phyloP scores from a whole-genome alignment of 1,140 invertebrate genomes.

The Zaprionus ghesquierei region DNA sequence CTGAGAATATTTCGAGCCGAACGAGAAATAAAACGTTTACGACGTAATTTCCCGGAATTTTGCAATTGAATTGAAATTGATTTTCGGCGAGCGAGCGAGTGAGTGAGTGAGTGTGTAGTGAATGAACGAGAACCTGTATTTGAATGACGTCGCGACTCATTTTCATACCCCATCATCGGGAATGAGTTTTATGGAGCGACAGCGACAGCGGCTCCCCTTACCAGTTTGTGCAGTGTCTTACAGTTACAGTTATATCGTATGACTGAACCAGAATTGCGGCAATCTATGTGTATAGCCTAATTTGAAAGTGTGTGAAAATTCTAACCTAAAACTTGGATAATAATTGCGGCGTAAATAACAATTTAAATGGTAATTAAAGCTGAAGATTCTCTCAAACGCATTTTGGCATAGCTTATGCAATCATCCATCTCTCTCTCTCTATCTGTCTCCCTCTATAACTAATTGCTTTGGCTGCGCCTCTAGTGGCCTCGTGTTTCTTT shows the following conservation, averaged over 20 bases:
- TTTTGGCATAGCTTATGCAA: not conserved
- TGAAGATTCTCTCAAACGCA: not conserved
- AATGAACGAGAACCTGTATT: slow-evolving; percentile 39
- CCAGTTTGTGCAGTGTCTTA: slow-evolving; percentile 29
- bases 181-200: slow-evolving; percentile 45
- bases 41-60: slow-evolving; percentile 71
- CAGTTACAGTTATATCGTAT: slow-evolving; percentile 29
- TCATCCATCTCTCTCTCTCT: too few relatives aligned
- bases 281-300: slow-evolving; percentile 8
- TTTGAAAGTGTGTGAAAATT: slow-evolving; percentile 4
- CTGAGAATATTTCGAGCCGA: slow-evolving; percentile 40
- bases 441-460: slow-evolving; percentile 4
- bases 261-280: slow-evolving; percentile 19
- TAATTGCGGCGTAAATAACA: not conserved
- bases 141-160: slow-evolving; percentile 40
- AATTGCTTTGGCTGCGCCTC: slow-evolving; percentile 13
- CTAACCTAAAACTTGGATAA: not conserved
- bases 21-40: slow-evolving; percentile 8
- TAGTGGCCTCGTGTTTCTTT: slow-evolving; percentile 15
- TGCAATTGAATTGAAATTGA: slow-evolving; percentile 74
- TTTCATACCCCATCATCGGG: slow-evolving; percentile 10
- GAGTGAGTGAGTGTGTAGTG: slow-evolving; percentile 22
- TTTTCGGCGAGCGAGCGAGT: slow-evolving; percentile 36
- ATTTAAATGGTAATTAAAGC: slow-evolving; percentile 25
- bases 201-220: slow-evolving; percentile 35